Conservation (phyloP, 2,113 vertebrate genomes). For the Sterna hirundo region DNA sequence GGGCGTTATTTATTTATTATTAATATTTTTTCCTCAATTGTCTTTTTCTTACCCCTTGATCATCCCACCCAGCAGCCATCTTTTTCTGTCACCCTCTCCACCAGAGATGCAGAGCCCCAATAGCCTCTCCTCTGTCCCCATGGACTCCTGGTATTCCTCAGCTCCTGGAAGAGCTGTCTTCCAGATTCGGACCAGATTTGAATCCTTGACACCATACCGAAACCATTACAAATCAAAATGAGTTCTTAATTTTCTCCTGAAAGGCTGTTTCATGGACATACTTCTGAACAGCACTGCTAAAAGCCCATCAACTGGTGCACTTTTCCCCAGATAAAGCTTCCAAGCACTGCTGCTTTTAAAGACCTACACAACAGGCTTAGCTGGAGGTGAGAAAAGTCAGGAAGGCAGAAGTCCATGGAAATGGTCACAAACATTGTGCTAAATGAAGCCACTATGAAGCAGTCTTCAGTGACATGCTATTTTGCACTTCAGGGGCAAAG, state of each 20-base stretch:
- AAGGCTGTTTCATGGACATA: background rate
- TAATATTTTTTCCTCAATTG: background rate
- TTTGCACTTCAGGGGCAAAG: background rate
- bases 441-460: background rate
- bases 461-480: background rate
- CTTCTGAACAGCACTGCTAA: background rate
- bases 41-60: background rate
- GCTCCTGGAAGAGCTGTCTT: background rate
- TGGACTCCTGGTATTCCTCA: background rate
- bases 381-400: background rate
- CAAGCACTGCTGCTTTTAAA: background rate
- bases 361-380: background rate
- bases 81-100: background rate
- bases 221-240: background rate
- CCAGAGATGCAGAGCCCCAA: background rate
- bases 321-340: background rate
- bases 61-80: background rate
- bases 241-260: slow-evolving; percentile 17
- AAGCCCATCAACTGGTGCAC: background rate
- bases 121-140: background rate
- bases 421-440: background rate
- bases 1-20: background rate
- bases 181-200: slow-evolving; percentile 19
- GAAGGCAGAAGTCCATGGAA: background rate
- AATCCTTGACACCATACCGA: background rate